Evolutionary conservation across 2,888 invertebrate species (phyloP).

Genomic region (Hymenopus coronatus): DNA sequence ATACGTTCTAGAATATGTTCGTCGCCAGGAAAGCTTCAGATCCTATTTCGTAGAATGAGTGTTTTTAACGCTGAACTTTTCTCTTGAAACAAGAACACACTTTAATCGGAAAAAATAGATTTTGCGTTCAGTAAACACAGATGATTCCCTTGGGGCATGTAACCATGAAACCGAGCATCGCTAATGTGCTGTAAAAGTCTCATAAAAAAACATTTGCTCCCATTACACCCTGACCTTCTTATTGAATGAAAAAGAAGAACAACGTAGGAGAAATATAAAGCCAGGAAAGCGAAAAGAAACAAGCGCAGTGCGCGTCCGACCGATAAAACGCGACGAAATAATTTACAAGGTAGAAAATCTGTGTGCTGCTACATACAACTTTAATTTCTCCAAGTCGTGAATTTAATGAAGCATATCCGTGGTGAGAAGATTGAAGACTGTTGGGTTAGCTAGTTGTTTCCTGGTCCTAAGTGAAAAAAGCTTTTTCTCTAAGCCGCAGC

Average conservation of each 20-base stretch:
- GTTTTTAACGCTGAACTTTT: too few species aligned
- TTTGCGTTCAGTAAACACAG: too few species aligned
- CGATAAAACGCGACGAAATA: not conserved
- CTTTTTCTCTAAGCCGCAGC: not conserved
- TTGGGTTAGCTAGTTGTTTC: not conserved
- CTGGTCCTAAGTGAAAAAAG: not conserved
- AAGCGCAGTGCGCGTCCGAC: not conserved
- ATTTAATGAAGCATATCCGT: not conserved
- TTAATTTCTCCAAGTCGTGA: not conserved
- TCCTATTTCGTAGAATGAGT: too few species aligned
- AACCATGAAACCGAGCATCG: too few species aligned
- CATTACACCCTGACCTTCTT: not conserved
- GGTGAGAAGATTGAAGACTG: not conserved
- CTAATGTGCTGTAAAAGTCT: too few species aligned
- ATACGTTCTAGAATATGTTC: too few species aligned
- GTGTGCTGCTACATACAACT: not conserved
- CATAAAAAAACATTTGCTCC: too few species aligned
- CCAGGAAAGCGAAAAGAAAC: not conserved
- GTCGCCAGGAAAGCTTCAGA: too few species aligned
- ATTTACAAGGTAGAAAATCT: not conserved
- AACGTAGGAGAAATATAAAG: too few species aligned
- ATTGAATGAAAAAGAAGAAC: not conserved
- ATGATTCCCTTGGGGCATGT: too few species aligned
- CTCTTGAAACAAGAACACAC: too few species aligned
- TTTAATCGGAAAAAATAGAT: too few species aligned